Percentiles rank a stretch among this genome's conserved stretches.
Evolutionary conservation across 2,888 invertebrate species (phyloP).

Genomic region (Amphimallon solstitiale): DNA sequence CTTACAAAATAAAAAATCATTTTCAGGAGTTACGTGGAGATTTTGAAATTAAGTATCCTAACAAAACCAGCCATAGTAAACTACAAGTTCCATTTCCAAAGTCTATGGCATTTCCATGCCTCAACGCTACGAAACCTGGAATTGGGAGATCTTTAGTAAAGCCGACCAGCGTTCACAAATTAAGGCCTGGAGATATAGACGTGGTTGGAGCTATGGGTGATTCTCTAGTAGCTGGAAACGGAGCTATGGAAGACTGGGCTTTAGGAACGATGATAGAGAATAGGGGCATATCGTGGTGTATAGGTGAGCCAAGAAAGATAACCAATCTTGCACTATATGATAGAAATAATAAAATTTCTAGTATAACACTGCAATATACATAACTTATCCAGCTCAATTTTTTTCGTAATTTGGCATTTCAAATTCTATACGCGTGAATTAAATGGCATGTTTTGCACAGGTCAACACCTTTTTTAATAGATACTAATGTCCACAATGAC

Average conservation of each 20-base stretch:
- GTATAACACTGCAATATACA: too few species aligned
- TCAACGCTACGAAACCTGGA: conserved; percentile 56
- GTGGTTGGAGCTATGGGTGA: conserved; percentile 79
- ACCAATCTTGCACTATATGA: too few species aligned
- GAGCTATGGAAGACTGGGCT: conserved; percentile 77
- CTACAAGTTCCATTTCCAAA: conserved; percentile 66
- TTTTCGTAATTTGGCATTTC: too few species aligned
- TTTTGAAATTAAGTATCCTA: conserved; percentile 64
- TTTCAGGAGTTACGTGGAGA: conserved; percentile 49
- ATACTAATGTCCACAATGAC: too few species aligned
- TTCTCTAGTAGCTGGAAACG: conserved; percentile 77
- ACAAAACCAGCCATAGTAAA: conserved; percentile 64
- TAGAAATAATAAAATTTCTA: too few species aligned
- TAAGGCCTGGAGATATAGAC: conserved; percentile 77
- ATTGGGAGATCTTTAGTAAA: conserved; percentile 57
- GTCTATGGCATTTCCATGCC: conserved; percentile 70
- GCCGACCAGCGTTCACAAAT: conserved; percentile 74
- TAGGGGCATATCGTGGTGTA: conserved; percentile 79
- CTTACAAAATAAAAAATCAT: not conserved
- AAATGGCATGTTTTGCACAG: too few species aligned
- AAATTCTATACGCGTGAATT: too few species aligned
- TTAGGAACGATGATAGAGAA: conserved; percentile 79
- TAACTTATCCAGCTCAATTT: too few species aligned
- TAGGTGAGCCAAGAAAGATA: conserved; percentile 67
- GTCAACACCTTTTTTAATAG: too few species aligned